Evolutionary conservation across 2,888 invertebrate species (phyloP), one percentile per base, ranked within the genome.

Genomic region (Nudaria mundana): DNA sequence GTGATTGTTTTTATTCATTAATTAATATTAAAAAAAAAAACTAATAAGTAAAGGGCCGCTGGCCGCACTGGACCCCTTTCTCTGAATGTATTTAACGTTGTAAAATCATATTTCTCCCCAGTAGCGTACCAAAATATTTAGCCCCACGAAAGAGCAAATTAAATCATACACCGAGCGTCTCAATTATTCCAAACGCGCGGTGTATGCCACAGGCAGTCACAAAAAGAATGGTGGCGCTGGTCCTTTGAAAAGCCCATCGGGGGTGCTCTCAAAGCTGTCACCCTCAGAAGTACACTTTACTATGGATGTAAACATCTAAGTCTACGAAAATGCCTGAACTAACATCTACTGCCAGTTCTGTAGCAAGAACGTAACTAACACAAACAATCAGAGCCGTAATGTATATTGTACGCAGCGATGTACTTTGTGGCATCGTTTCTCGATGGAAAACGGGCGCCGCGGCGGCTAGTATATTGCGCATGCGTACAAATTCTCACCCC

Each of bases 161-260:
- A 86, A 86, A 87, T 85, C 83, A 84, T 84, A 85, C 70, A 79
- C 66, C 66, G 56, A 69, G 71, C 78, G 71, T 81, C 83, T 86
- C 83, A 84, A 82, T 87, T 86, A 85, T 86, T 81, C 75, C 74
- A 76, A 82, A 79, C 72, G 74, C 76, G 76, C 75, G 71, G 71
- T 74, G 66, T 67, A 71, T 72, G 76, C 70, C 67, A 77, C 69
- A 63, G 71, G 71, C 76, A 76, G 77, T 69, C 71, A 75, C 74
- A 83, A 81, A 85, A 86, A 81, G 76, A 81, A 84, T 78, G 71
- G 73, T 71, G 72, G 67, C 69, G 76, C 74, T 81, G 76, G 82
- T 84, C 79, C 85, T 85, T 86, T 87, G 81, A 85, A 86, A 84
- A 71, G 71, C 82, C 72, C 78, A 80, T 76, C 76, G 83, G 78